Evolutionary conservation across 2,888 invertebrate genomes (phyloP).

Genomic region (Lumbricus terrestris): DNA sequence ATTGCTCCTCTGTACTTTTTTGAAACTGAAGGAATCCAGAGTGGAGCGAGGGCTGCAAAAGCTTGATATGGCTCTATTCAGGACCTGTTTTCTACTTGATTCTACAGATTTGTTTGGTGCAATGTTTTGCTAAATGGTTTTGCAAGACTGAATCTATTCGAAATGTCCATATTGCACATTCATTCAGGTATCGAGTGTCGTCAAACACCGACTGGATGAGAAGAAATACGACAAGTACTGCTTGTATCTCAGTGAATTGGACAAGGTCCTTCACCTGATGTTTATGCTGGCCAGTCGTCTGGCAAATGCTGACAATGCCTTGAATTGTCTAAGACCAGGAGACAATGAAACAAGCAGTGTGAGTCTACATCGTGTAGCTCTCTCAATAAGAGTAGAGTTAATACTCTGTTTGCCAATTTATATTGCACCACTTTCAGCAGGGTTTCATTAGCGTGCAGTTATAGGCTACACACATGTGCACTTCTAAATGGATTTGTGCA

Average conservation of each 20-base stretch:
- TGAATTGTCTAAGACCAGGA: not conserved
- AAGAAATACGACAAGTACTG: slow-evolving; percentile 3
- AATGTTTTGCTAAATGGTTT: not conserved
- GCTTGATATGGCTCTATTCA: too few relatives aligned
- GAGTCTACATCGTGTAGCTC: not conserved
- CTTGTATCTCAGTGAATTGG: slow-evolving; percentile 3
- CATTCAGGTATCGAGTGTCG: not conserved
- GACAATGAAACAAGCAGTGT: not conserved
- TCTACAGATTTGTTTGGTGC: not conserved
- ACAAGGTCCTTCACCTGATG: not conserved
- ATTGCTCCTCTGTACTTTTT: too few relatives aligned
- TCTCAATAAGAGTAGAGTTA: too few relatives aligned
- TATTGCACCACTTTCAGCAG: not conserved
- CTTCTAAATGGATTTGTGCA: too few relatives aligned
- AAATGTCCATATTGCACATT: not conserved
- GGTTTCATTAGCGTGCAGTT: too few relatives aligned
- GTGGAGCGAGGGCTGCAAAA: too few relatives aligned
- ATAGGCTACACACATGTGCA: too few relatives aligned
- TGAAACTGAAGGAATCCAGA: too few relatives aligned
- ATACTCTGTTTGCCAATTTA: not conserved
- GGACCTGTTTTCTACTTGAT: too few relatives aligned
- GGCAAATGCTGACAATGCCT: not conserved
- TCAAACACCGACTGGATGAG: not conserved
- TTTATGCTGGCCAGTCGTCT: not conserved
- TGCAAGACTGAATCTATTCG: not conserved